Evolutionary conservation across 2,113 vertebrate species (phyloP), one percentile per base, ranked within the genome.

Genomic region (Albula glossodonta): DNA sequence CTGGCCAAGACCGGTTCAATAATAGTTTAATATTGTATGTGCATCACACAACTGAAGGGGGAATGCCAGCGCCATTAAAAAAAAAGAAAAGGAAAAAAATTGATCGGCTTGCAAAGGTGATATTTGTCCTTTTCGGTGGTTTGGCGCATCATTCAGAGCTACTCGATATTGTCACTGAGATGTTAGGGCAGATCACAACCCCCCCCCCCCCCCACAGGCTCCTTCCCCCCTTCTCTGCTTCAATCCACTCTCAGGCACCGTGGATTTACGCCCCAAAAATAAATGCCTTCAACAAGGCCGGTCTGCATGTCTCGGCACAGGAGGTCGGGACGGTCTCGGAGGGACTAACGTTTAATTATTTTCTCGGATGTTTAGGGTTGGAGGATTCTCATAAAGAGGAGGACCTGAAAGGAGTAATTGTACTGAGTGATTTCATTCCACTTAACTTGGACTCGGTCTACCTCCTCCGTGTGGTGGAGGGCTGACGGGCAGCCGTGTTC

Each of bases 341-440:
- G 51, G 56, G 31, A 79, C 74, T 79, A 85, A 85, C 84, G 56
- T 53, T 41, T 60, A 78, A 85, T 85, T 80, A 85, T 85, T 41
- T 52, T 74, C 11, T 60, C 19, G 74, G 77, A 57, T 85, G 77
- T 52, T 56, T 78, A 22, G 12, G 19, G 31, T 41, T 9, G 52
- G 56, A 22, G 50, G 77, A 48, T 60, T 80, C 52, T 13, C 25
- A 17, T 31, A 13, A 74, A 74, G 5, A 74, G 9, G n/a, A 53
- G 19, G 78, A 50, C 52, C 17, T 74, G 70, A 74, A 31, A 74
- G 19, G 9, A 60, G 84, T 79, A 79, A 57, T 70, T 48, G 53
- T 17, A 17, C 10, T 56, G 84, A 80, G 31, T 79, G 74, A 85
- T 53, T n/a, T 5, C 51, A 53, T 56, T 85, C 77, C 74, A 60